Percentiles rank a stretch among this genome's conserved stretches.
These are phyloP conservation scores for Operophtera brumata DNA, from an alignment of 2,888 invertebrate genomes.

Conservation along the genomic window DNA sequence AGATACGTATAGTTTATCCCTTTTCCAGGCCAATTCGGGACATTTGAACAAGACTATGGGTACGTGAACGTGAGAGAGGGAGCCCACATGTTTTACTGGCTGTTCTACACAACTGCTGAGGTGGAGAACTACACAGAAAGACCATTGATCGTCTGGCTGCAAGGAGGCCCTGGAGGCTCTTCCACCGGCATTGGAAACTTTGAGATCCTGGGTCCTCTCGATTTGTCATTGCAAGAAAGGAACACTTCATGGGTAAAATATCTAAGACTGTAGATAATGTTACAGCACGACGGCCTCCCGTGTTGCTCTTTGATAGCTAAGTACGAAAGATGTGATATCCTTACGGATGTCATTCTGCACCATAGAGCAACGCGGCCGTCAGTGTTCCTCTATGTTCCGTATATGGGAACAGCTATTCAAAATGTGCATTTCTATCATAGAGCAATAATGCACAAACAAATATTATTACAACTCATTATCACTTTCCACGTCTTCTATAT, in stretches of 20 bases:
- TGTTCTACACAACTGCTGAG: conserved; percentile 87
- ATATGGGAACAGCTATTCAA: too few relatives aligned
- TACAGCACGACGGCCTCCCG: too few relatives aligned
- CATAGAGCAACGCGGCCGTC: too few relatives aligned
- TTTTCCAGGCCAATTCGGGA: conserved; percentile 72
- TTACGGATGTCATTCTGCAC: too few relatives aligned
- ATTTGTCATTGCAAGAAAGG: conserved; percentile 82
- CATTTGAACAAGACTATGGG: conserved; percentile 86
- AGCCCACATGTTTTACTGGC: conserved; percentile 94
- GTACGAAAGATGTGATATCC: too few relatives aligned
- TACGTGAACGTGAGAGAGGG: conserved; percentile 86
- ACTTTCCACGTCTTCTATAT: too few relatives aligned
- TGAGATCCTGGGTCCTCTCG: conserved; percentile 89
- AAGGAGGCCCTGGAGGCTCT: conserved; percentile 92
- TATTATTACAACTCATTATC: too few relatives aligned
- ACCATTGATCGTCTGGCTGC: conserved; percentile 92
- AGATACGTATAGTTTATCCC: background rate
- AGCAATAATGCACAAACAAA: too few relatives aligned
- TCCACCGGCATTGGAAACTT: conserved; percentile 94
- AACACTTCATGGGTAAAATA: conserved; percentile 86
- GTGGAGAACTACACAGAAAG: conserved; percentile 81
- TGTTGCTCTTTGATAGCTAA: too few relatives aligned
- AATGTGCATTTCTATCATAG: too few relatives aligned
- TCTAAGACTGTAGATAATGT: background rate
- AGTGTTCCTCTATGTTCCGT: too few relatives aligned